Evolutionary conservation across 2,888 invertebrate species (phyloP), one percentile per base, ranked within the genome.

Genomic region (Lasioglossum villosulum): DNA sequence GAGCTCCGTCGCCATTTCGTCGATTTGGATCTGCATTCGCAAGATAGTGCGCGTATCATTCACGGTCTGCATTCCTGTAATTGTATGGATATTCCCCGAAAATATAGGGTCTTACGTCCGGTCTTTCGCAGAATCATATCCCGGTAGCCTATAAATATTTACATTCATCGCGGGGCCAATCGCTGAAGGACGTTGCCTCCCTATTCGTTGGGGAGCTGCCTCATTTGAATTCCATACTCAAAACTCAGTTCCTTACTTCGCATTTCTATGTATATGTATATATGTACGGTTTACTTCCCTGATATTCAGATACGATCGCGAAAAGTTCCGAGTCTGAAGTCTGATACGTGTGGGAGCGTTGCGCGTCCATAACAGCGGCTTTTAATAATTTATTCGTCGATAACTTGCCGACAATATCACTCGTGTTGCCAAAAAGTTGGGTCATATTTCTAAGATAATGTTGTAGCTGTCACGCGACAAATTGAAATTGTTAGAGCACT

Each of bases 41-140:
- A 34, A 19, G 23, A 42, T 42, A 23, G 63, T 23, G 19, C 30
- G 6, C 42, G 23, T 23, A 59, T 23, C 27, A 42, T 27, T 42
- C 19, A 42, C 14, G 23, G 42, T 30, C 81, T 72, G 72, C 75
- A 75, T 81, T 59, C 45, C 68, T 81, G 68, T 81, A 56, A 78
- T 78, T 39, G 59, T 72, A 82, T 75, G 70, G n/a, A 48, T 76
- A 84, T 77, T 80, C 77, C 68, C 56, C 34, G 39, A 56, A 80
- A 59, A 42, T 76, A 71, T 84, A 52, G 78, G 71, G 76, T 84
- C 68, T 81, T 42, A 76, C 45, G 70, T 42, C 30, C 52, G 37
- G 37, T 30, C 8, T 52, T 80, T 39, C 37, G 72, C 45, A 63
- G 81, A 56, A 78, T 77, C 45, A 68, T 56, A 59, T 8, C 45